These are phyloP conservation scores for Hoplodrina blanda DNA, from an alignment of 2,888 invertebrate species.

Conservation along the genomic window DNA sequence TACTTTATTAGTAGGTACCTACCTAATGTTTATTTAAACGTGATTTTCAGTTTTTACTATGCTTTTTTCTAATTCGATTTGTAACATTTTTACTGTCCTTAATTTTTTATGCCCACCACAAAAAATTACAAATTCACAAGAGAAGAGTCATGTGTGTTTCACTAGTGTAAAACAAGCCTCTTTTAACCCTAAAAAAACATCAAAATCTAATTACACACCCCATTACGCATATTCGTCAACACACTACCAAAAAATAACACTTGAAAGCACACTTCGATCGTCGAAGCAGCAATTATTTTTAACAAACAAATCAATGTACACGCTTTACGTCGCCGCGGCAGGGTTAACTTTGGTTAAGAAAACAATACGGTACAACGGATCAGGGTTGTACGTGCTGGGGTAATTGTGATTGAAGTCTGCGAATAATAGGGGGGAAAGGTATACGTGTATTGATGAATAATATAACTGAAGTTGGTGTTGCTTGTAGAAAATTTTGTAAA, in stretches of 20 bases:
- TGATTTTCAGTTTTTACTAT: too few relatives aligned
- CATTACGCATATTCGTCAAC: slow-evolving; percentile 53
- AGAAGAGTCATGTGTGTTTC: neutral
- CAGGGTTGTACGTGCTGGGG: slow-evolving; percentile 54
- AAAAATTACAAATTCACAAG: neutral
- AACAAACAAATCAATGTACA: slow-evolving; percentile 67
- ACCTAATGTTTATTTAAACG: too few relatives aligned
- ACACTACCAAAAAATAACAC: slow-evolving; percentile 54
- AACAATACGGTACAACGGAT: slow-evolving; percentile 58
- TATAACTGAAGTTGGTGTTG: neutral
- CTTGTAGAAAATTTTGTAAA: neutral
- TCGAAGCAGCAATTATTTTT: slow-evolving; percentile 65
- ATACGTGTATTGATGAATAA: slow-evolving; percentile 10
- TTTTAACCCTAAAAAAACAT: slow-evolving; percentile 24
- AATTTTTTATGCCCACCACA: too few relatives aligned
- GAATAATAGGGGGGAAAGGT: neutral
- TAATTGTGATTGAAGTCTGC: slow-evolving; percentile 14
- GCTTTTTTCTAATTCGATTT: too few relatives aligned
- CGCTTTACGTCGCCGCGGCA: slow-evolving; percentile 49
- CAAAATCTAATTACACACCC: slow-evolving; percentile 55
- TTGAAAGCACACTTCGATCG: slow-evolving; percentile 35
- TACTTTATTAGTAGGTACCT: too few relatives aligned
- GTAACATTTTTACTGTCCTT: too few relatives aligned
- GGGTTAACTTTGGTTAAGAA: slow-evolving; percentile 68
- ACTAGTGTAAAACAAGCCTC: neutral